Evolutionary conservation across 2,113 vertebrate genomes (phyloP), one percentile per base, ranked within the genome.

Genomic region (Vidua chalybeata): DNA sequence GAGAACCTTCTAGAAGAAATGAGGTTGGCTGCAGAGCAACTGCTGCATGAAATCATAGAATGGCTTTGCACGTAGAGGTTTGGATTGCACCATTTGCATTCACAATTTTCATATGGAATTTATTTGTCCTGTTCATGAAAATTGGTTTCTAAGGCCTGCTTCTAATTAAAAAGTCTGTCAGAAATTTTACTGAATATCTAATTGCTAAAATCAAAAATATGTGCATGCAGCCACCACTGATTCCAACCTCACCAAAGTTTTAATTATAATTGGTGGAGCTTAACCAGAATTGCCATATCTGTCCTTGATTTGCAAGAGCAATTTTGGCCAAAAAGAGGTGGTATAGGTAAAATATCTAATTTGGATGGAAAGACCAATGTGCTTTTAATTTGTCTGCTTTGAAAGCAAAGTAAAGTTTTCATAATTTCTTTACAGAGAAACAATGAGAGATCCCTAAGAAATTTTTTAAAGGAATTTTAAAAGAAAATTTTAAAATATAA

Each of bases 311-410:
- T 78, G 23, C 27, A 76, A 45, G 19, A 55, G 19, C 6, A 35
- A 13, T 64, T 92, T 46, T 76, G 45, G 13, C 13, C 9, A 27
- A 63, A 63, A 87, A 79, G 9, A 43, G 3, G 10, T 4, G 7
- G 49, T 31, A 10, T 0, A 45, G 1, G 4, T 15, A 33, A 10
- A 52, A 43, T 4, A 16, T 33, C 15, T 33, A 14, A 3, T 2
- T 13, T 11, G 41, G 22, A 16, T 7, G 43, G 27, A 37, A 46
- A 45, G 48, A 85, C 6, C 8, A 78, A 39, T 0, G 0, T n/a
- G 35, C 4, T 78, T 15, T 37, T 58, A 19, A 58, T 37, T 39
- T 62, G 2, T 48, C 43, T 73, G 9, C 63, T 63, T 68, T 68
- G 39, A 59, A 72, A 66, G 22, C 5, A 21, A 72, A 73, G 19